Evolutionary conservation across 1,140 invertebrate species (phyloP), one percentile per base, ranked within the genome.

Genomic region (Andricus grossulariae): DNA sequence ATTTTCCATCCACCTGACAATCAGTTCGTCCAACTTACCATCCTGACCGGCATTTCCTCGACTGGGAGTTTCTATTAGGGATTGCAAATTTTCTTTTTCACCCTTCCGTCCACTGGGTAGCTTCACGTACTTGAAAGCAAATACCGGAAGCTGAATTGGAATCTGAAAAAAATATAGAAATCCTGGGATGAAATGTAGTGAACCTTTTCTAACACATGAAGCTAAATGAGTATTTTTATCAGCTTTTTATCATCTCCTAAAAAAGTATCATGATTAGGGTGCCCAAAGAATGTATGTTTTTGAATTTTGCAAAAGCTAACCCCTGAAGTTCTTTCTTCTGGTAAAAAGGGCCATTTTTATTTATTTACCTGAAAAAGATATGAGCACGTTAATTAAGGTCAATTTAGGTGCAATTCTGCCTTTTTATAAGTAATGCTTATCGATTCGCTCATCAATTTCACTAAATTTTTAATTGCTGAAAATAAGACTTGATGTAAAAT

Each of bases 11-110:
- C n/a, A 32, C 8, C 57, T 4, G 25, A 66, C 57, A 66, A 66
- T 66, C 57, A 66, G 57, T 66, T 66, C 57, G 39, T 66, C 57
- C 57, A 66, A 66, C 19, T 54, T 54, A 18, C 21, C 21, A 60
- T 60, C 55, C 19, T 60, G 55, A 60, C 55, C 25, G 55, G 19
- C 21, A 60, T 60, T 60, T 60, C 55, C 55, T 60, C 55, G 19
- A 60, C 57, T 66, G 57, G 16, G 57, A 66, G 25, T 15, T 66
- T 55, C 15, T 66, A 66, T 66, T 25, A 66, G 57, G 16, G 57
- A 32, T 66, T 66, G 57, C 57, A 66, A 66, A 66, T 66, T 66
- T 66, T 66, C 19, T 66, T 55, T 55, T 55, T 15, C 39, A 16
- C 32, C 57, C 21, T 16, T 66, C 12, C 21, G 57, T 32, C 25